phyloP scores from a whole-genome alignment of 2,797 vertebrate genomes.

The Lithobates sylvaticus region DNA sequence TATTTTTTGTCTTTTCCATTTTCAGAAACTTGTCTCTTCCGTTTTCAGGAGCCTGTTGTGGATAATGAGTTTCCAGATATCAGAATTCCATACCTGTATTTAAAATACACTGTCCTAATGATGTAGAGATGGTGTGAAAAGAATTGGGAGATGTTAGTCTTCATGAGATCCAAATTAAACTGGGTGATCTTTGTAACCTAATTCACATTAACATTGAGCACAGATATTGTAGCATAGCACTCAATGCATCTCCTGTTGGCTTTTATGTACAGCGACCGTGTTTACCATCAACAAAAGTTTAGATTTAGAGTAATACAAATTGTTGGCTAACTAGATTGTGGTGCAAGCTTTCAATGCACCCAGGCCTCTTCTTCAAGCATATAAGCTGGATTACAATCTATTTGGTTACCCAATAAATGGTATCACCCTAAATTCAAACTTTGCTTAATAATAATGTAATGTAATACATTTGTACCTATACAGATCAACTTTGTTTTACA shows the following conservation, averaged over 20 bases:
- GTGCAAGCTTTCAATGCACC: too few species aligned
- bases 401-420: too few species aligned
- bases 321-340: too few species aligned
- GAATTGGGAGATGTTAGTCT: not conserved
- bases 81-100: not conserved
- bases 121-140: not conserved
- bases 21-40: not conserved
- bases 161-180: not conserved
- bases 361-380: too few species aligned
- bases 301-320: too few species aligned
- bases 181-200: not conserved
- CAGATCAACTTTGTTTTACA: not conserved
- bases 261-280: not conserved
- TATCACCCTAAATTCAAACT: too few species aligned
- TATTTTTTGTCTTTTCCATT: not conserved
- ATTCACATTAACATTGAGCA: not conserved
- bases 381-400: too few species aligned
- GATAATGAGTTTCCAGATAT: not conserved
- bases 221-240: not conserved
- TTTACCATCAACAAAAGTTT: too few species aligned
- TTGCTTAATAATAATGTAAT: too few species aligned
- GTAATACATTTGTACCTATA: not conserved
- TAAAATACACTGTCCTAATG: not conserved
- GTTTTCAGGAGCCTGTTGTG: not conserved
- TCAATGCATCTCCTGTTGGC: not conserved